Evolutionary conservation across 1,140 invertebrate species (phyloP), one percentile per base, ranked within the genome.

Genomic region (Cotesia typhae): DNA sequence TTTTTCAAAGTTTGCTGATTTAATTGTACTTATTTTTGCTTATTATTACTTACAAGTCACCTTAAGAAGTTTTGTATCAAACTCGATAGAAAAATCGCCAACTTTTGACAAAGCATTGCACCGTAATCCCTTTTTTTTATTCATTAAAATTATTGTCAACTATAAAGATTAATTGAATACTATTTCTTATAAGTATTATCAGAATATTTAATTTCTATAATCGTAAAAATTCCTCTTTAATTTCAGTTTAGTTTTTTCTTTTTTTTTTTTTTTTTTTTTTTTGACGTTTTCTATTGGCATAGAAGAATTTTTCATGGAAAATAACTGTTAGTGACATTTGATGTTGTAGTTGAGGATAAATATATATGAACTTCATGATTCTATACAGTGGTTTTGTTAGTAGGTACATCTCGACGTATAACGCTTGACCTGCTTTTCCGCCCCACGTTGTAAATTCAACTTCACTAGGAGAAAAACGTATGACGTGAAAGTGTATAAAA

Each of bases 1-100:
- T 76, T 75, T 64, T 70, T 71, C 70, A 77, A 81, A 82, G 76
- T 81, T 81, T 78, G 80, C 76, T 82, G 81, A 82, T 82, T 82
- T 82, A 81, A 82, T 82, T 82, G 80, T 63, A 75, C 69, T 70
- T 72, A 2, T 69, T 69, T 64, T 69, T 28, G 28, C 28, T 68
- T 53, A 12, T 14, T 6, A 4, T 64, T 5, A 14, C 6, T 4
- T 12, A 28, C 7, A 36, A 28, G 17, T 36, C 60, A 61, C 4
- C 35, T 12, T 20, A 4, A 6, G 35, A 12, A 61, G 7, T 35
- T 61, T 61, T n/a, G 4, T 4, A 53, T 7, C 37, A 53, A 35
- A n/a, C 52, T 36, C 41, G 10, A 4, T 35, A 12, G 14, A 55
- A 36, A 53, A 68, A 51, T 28, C 28, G 28, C 28, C 28, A 28